Conservation (phyloP, 1,140 invertebrate genomes). For the Pachypeltis micranthus region DNA sequence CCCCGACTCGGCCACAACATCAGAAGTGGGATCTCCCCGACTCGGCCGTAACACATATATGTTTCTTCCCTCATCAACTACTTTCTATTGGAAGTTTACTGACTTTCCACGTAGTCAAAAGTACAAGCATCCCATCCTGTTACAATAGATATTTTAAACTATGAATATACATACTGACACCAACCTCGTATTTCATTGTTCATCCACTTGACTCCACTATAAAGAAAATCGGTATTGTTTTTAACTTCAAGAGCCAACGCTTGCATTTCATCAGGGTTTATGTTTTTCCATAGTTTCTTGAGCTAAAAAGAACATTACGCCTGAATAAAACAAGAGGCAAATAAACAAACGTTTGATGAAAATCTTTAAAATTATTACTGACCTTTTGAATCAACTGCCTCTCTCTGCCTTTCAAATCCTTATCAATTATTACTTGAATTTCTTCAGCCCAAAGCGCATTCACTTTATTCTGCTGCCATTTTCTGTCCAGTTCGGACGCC, state of each 20-base stretch:
- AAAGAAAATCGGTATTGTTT: not conserved
- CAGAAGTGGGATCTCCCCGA: too few species aligned
- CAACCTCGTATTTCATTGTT: conserved; percentile 16
- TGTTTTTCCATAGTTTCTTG: not conserved
- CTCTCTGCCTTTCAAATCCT: conserved; percentile 27
- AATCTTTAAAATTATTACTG: conserved; percentile 1
- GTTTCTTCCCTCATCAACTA: too few species aligned
- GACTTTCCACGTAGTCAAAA: too few species aligned
- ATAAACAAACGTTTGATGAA: too few species aligned
- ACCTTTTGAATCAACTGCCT: conserved; percentile 28
- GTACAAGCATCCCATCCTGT: too few species aligned
- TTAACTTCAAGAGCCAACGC: not conserved
- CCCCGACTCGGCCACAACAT: too few species aligned
- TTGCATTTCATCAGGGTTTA: not conserved
- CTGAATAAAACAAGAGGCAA: too few species aligned
- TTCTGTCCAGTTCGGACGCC: conserved; percentile 14
- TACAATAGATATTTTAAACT: too few species aligned
- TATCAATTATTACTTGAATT: conserved; percentile 21
- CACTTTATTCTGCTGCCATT: conserved; percentile 9
- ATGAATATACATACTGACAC: too few species aligned
- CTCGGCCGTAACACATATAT: too few species aligned
- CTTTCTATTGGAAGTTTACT: too few species aligned
- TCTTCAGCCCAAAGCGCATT: conserved; percentile 14
- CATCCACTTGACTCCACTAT: not conserved
- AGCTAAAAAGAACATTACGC: too few species aligned